phyloP scores from a whole-genome alignment of 2,888 invertebrate genomes.

The Drosophila mimica region DNA sequence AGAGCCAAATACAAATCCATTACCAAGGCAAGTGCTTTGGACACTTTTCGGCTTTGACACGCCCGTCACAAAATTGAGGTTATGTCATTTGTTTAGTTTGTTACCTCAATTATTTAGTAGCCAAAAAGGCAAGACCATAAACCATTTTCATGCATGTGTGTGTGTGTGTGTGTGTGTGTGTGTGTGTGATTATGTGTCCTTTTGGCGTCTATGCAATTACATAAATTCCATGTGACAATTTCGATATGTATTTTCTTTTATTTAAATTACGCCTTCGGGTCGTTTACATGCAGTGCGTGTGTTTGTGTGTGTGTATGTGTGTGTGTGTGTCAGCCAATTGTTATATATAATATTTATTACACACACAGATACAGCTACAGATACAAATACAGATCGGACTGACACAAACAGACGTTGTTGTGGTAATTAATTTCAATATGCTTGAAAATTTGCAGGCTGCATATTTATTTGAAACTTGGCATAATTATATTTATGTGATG shows the following conservation, averaged over 20 bases:
- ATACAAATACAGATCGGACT: constrained; percentile 28
- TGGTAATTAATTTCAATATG: constrained; percentile 78
- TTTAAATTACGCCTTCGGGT: constrained; percentile 68
- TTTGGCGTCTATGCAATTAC: constrained; percentile 74
- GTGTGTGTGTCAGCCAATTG: constrained; percentile 43
- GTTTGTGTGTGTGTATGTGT: constrained; percentile 7
- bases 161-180: constrained; percentile 6
- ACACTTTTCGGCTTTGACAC: constrained; percentile 47
- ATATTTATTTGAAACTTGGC: constrained; percentile 59
- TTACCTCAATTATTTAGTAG: constrained; percentile 71
- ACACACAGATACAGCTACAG: constrained; percentile 6
- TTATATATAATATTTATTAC: constrained; percentile 70
- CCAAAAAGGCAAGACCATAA: constrained; percentile 40
- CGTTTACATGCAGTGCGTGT: constrained; percentile 1
- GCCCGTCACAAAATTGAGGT: constrained; percentile 72
- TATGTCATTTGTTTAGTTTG: constrained; percentile 78
- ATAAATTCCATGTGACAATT: constrained; percentile 77
- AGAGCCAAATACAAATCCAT: constrained; percentile 27
- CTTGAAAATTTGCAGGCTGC: constrained; percentile 38
- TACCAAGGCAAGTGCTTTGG: constrained; percentile 22
- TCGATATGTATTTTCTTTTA: constrained; percentile 78
- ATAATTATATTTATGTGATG: constrained; percentile 75
- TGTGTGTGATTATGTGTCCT: constrained; percentile 26
- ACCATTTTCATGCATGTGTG: constrained; percentile 32
- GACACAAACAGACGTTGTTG: constrained; percentile 68